phyloP scores from a whole-genome alignment of 2,888 invertebrate species.

The Lissonota sp. region DNA sequence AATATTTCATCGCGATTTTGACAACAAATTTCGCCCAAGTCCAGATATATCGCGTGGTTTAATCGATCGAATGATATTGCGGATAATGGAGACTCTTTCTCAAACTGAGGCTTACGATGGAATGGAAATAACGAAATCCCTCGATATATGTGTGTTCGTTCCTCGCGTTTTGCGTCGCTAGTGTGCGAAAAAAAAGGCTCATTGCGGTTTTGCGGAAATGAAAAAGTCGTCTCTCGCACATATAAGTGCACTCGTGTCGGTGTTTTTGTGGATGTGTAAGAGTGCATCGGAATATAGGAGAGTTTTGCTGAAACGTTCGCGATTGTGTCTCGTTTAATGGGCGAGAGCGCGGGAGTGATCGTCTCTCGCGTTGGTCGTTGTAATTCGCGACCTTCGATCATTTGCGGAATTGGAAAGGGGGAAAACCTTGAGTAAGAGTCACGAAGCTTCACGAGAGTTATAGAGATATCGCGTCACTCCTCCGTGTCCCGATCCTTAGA shows the following conservation, averaged over 20 bases:
- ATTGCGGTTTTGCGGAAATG: slow-evolving; percentile 59
- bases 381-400: slow-evolving; percentile 75
- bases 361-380: neutral
- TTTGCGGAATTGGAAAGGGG: slow-evolving; percentile 79
- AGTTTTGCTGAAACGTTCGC: slow-evolving; percentile 14
- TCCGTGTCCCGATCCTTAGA: slow-evolving; percentile 27
- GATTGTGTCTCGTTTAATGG: slow-evolving; percentile 2
- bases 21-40: neutral
- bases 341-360: slow-evolving; percentile 2
- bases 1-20: slow-evolving; percentile 27
- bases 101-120: slow-evolving; percentile 9
- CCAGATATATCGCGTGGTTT: neutral
- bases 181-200: slow-evolving; percentile 36
- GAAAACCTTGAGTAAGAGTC: slow-evolving; percentile 81
- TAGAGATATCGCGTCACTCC: slow-evolving; percentile 48
- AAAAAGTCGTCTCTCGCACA: slow-evolving; percentile 41
- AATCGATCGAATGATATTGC: neutral
- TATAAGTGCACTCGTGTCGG: no score
- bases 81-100: no score
- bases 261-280: no score
- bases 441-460: slow-evolving; percentile 70
- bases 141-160: slow-evolving; percentile 16
- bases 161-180: slow-evolving; percentile 8
- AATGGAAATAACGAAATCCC: neutral
- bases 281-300: no score